phyloP scores from a whole-genome alignment of 2,797 vertebrate species.

The Myripristis jacobus region DNA sequence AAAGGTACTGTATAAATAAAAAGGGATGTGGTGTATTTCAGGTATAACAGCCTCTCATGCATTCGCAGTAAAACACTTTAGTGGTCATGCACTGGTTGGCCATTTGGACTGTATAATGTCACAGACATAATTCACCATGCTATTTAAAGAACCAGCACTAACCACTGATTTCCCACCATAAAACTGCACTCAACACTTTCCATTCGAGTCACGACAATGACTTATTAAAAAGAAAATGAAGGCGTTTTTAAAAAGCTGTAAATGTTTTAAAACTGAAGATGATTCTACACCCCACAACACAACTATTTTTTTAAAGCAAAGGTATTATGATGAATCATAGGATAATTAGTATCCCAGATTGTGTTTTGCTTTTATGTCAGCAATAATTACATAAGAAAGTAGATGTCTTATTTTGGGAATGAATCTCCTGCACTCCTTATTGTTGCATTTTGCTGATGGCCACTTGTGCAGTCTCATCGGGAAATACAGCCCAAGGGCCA shows the following conservation, averaged over 20 bases:
- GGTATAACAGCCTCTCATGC: constrained; percentile 5
- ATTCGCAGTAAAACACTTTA: not conserved
- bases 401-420: not conserved
- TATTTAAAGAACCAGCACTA: not conserved
- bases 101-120: no score
- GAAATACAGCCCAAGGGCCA: not conserved
- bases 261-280: no score
- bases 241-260: no score
- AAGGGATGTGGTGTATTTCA: constrained; percentile 18
- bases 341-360: no score
- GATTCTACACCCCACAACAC: no score
- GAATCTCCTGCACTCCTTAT: not conserved
- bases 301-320: not conserved
- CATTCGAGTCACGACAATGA: no score
- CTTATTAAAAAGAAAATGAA: no score
- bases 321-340: not conserved
- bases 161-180: not conserved
- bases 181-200: not conserved
- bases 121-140: no score
- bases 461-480: not conserved
- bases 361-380: not conserved
- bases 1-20: no score
- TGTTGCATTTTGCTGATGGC: not conserved
- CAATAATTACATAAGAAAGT: no score
- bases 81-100: constrained; percentile 5